Evolutionary conservation across 1,140 invertebrate species (phyloP).

Genomic region (Dreissena polymorpha): DNA sequence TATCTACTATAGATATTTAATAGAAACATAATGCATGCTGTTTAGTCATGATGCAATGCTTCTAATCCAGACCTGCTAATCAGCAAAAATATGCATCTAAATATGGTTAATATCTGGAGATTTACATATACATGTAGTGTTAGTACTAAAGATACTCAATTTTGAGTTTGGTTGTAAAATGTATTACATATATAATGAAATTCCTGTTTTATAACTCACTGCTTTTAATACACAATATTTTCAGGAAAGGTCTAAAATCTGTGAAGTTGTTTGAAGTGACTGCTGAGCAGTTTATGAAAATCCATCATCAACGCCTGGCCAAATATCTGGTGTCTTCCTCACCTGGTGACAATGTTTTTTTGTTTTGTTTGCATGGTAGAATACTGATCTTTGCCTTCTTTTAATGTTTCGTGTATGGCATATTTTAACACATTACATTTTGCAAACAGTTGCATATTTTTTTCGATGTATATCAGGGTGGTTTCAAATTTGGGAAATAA

Average conservation of each 20-base stretch:
- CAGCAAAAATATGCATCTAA: no score
- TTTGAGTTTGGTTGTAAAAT: no score
- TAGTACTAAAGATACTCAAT: no score
- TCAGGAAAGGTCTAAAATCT: conserved; percentile 50
- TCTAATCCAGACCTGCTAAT: no score
- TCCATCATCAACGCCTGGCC: background rate
- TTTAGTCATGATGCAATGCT: no score
- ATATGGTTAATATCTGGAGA: no score
- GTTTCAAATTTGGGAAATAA: background rate
- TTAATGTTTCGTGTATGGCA: background rate
- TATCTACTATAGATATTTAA: no score
- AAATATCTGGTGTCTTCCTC: background rate
- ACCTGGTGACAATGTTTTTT: background rate
- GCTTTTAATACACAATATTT: conserved; percentile 28
- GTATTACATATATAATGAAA: background rate
- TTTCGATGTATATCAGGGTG: no score
- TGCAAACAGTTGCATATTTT: background rate
- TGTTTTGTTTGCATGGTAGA: background rate
- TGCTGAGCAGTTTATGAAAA: conserved; percentile 14
- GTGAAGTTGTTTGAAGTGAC: conserved; percentile 46
- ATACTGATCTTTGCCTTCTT: background rate
- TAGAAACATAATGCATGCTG: no score
- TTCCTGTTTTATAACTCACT: conserved; percentile 5
- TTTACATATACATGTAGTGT: no score
- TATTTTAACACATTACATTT: background rate